Evolutionary conservation across 2,113 vertebrate species (phyloP).

Genomic region (Nibea albiflora): DNA sequence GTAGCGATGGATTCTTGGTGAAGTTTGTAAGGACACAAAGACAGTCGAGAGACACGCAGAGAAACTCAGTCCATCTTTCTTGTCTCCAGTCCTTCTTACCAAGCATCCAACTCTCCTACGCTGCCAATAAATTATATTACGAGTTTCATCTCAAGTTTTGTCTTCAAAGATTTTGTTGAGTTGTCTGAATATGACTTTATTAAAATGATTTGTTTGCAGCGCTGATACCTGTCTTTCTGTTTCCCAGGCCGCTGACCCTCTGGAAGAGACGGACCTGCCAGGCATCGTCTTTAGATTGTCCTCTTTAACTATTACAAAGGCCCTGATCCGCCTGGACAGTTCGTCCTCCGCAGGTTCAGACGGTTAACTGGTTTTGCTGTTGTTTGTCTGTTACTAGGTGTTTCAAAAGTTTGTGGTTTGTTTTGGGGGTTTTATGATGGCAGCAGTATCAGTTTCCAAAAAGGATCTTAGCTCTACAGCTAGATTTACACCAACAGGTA

Average conservation of each 20-base stretch:
- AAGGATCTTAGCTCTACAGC: conserved; percentile 31
- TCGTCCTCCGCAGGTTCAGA: conserved; percentile 53
- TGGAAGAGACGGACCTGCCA: conserved; percentile 64
- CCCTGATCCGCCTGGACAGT: conserved; percentile 80
- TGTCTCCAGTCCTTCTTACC: conserved; percentile 2
- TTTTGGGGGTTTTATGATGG: conserved; percentile 6
- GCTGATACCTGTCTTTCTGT: not conserved
- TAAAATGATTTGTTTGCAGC: conserved; percentile 42
- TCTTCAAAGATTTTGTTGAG: not conserved
- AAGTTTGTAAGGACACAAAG: conserved; percentile 4
- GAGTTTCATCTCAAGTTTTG: not conserved
- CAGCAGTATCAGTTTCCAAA: conserved; percentile 29
- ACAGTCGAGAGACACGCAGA: conserved; percentile 10
- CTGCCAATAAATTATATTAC: conserved; percentile 37
- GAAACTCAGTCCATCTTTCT: conserved; percentile 18
- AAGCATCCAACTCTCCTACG: conserved; percentile 27
- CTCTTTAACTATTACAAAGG: conserved; percentile 85
- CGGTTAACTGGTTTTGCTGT: conserved; percentile 5
- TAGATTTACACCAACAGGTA: conserved; percentile 35
- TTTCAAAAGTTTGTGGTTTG: not conserved
- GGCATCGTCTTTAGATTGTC: conserved; percentile 86
- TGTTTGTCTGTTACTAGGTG: conserved; percentile 7
- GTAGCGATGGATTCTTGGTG: conserved; percentile 20
- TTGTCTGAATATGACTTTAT: not conserved
- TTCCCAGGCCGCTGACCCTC: conserved; percentile 50